Base-by-base conservation (phyloP, 2,113 vertebrate genomes). In the Ciconia boyciana region DNA sequence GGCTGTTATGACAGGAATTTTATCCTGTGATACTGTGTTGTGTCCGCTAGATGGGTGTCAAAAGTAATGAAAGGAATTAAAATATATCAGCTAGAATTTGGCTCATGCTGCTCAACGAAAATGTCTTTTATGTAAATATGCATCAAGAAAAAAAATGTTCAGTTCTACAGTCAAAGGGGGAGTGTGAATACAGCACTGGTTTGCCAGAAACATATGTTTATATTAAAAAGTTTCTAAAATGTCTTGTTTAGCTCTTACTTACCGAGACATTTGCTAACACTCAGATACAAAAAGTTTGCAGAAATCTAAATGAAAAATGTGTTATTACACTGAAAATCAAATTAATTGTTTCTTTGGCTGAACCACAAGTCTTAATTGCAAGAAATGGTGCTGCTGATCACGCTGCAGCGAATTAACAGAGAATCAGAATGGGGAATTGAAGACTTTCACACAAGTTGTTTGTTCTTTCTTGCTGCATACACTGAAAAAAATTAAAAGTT, bases 41-140 rank as follows among this genome's bases (percentile, higher is more conserved):
- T 54, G 39, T 36, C 94, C 97, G 83, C 94, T 93, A 97, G 96
- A 92, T 97, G 97, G 96, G 19, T 51, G 55, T 95, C 90, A 74
- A 94, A 93, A 87, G 34, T 28, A 84, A 94, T 2, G 32, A 89
- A 94, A 10, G 4, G 26, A 22, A 66, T 36, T 18, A 41, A 64
- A 77, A 41, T 1, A 2, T 0, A 49, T 43, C 17, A 17, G 34
- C 64, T 24, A 48, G 32, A 13, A n/a, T 36, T 70, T 69, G 26
- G 32, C 29, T 92, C 9, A 2, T 16, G 31, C 29, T 31, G 6
- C 21, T 58, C 26, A 44, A 54, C 1, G 5, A 87, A 60, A 61
- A 71, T 2, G 3, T 52, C 34, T 43, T 70, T 58, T 36, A 51
- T 6, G 6, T 87, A 90, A 70, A 36, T 52, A 95, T 3, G 7